These are phyloP conservation scores for Agrotis puta DNA, from an alignment of 2,888 invertebrate species.

Conservation along the genomic window DNA sequence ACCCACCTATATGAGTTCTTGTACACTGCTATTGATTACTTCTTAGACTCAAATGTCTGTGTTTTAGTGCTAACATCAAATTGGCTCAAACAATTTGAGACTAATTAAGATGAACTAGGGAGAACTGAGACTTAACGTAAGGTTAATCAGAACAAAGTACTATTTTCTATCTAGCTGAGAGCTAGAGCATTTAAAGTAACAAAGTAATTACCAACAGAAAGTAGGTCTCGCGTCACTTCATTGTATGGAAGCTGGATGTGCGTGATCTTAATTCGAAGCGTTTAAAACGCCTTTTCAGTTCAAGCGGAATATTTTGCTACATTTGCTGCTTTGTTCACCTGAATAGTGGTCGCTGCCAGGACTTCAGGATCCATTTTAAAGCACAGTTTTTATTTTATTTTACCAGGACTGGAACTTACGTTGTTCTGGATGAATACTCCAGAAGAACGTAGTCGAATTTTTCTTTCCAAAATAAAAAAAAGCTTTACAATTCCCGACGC, in stretches of 20 bases:
- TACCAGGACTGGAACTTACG: too few relatives aligned
- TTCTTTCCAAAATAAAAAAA: too few relatives aligned
- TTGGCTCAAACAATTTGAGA: conserved; percentile 47
- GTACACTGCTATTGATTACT: conserved; percentile 17
- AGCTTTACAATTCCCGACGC: too few relatives aligned
- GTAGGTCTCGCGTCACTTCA: conserved; percentile 62
- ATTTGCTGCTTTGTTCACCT: conserved; percentile 53
- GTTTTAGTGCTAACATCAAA: conserved; percentile 34
- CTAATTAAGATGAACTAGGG: conserved; percentile 49
- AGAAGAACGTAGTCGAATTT: too few relatives aligned
- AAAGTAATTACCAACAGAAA: conserved; percentile 64
- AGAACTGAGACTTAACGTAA: conserved; percentile 39
- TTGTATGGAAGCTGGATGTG: conserved; percentile 58
- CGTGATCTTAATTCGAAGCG: conserved; percentile 65
- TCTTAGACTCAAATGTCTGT: conserved; percentile 27
- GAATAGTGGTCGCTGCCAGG: conserved; percentile 38
- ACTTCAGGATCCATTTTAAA: conserved; percentile 17
- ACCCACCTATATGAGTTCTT: conserved; percentile 8
- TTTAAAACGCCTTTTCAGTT: conserved; percentile 49
- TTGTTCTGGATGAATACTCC: too few relatives aligned
- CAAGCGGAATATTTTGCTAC: conserved; percentile 43
- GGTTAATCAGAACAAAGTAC: conserved; percentile 63
- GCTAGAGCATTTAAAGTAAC: conserved; percentile 60
- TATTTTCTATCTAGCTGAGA: conserved; percentile 49
- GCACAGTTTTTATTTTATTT: too few relatives aligned